Percentiles rank a stretch among this genome's conserved stretches.
These are phyloP conservation scores for Cetonia aurata DNA, from an alignment of 2,888 invertebrate species.

Conservation along the genomic window DNA sequence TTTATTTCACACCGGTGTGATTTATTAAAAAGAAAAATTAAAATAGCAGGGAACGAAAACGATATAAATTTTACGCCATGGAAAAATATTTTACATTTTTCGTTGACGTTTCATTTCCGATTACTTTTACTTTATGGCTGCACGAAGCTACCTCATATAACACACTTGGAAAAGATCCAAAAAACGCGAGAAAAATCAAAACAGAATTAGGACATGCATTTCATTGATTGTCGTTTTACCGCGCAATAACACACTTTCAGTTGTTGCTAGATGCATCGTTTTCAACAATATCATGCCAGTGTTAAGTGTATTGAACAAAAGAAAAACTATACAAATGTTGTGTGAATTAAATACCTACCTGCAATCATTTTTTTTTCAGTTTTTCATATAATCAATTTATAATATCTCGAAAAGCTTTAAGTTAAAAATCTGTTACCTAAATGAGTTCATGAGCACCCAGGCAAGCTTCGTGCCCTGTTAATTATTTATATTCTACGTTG, in stretches of 20 bases:
- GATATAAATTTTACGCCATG: neutral
- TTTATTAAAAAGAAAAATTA: neutral
- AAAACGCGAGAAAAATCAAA: slow-evolving; percentile 2
- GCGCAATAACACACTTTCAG: neutral
- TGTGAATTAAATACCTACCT: too few relatives aligned
- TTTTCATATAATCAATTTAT: too few relatives aligned
- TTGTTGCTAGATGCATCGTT: too few relatives aligned
- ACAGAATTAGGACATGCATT: slow-evolving; percentile 13
- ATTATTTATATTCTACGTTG: too few relatives aligned
- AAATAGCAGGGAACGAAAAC: neutral
- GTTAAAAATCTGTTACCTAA: too few relatives aligned
- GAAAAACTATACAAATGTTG: too few relatives aligned
- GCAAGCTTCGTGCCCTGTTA: too few relatives aligned
- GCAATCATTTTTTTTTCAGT: too few relatives aligned
- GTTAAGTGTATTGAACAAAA: too few relatives aligned
- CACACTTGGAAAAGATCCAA: slow-evolving; percentile 50
- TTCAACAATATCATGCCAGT: too few relatives aligned
- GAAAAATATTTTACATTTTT: slow-evolving; percentile 22
- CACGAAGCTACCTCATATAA: slow-evolving; percentile 6
- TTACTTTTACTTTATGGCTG: slow-evolving; percentile 24
- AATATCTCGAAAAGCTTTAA: too few relatives aligned
- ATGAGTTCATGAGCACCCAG: too few relatives aligned
- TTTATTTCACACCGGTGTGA: neutral
- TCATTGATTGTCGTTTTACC: slow-evolving; percentile 40
- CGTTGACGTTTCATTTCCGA: slow-evolving; percentile 23